Base-by-base conservation (phyloP, 2,113 vertebrate species). In the Indicator maculatus region DNA sequence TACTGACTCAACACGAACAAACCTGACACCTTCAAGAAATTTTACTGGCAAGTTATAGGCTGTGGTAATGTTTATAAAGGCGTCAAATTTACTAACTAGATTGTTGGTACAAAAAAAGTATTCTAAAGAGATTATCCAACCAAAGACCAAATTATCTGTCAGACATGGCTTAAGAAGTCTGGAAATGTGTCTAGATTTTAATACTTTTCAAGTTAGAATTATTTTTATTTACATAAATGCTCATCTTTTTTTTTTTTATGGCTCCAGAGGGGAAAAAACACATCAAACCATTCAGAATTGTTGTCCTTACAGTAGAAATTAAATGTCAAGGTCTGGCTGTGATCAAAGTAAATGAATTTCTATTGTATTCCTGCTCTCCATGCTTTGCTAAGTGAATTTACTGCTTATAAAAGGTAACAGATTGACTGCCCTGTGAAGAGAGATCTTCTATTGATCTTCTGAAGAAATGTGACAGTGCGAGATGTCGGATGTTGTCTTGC, bases 271-370 rank as follows among this genome's bases (percentile, higher is more conserved):
- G 6, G n/a, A 31, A 83, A 52, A 80, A 52, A 89, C 83, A 28
- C 45, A 89, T 64, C 64, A 88, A 91, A 86, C 47, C 4, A 44
- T 91, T 88, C 33, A 45, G 64, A 89, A 73, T 56, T 52, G 56
- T 44, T 86, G 31, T 44, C 65, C 53, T 90, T 78, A 65, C 67
- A 77, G 78, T 21, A 71, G 53, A 90, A 91, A 95, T 30, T 20
- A 91, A 91, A 95, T 95, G 89, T 88, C 89, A 93, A 65, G 85
- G 60, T 78, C 52, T 28, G 58, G 2, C 87, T 88, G 76, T 38
- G 79, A 95, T 86, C 75, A 93, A 88, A 95, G 85, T 44, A 71
- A 93, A 85, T 69, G 1, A 83, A 88, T 89, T 95, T 74, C 75
- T 80, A 39, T 74, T 88, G 71, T 96, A 72, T 88, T 70, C 31